phyloP scores from a whole-genome alignment of 2,888 invertebrate species.

The Amiota mariae region DNA sequence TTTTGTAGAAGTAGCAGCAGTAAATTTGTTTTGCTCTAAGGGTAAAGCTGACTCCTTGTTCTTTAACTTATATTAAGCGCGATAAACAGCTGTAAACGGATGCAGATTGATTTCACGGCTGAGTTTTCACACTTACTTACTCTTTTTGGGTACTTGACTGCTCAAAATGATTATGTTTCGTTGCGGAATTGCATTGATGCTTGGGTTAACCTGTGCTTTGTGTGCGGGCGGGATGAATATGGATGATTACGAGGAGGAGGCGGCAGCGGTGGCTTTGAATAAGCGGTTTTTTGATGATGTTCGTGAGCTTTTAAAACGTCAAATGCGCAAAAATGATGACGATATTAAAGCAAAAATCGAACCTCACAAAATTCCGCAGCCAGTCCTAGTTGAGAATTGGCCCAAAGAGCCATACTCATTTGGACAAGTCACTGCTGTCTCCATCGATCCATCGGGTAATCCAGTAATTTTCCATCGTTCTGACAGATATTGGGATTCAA shows the following conservation, averaged over 20 bases:
- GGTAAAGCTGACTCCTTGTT: no score
- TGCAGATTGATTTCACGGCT: no score
- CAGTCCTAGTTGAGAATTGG: conserved; percentile 80
- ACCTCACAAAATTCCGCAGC: conserved; percentile 46
- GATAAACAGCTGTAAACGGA: no score
- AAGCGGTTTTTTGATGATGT: conserved; percentile 76
- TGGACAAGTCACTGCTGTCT: conserved; percentile 89
- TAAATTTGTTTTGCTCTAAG: no score
- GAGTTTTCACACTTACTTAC: no score
- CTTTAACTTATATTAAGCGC: no score
- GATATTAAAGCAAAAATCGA: conserved; percentile 54
- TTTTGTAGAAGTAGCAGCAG: no score
- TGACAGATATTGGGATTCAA: conserved; percentile 74
- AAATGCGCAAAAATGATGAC: conserved; percentile 64
- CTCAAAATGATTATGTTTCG: no score
- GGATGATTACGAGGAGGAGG: conserved; percentile 44
- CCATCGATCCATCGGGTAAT: conserved; percentile 82
- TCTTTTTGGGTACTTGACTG: no score
- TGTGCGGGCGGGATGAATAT: conserved; percentile 46
- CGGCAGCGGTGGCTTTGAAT: conserved; percentile 57
- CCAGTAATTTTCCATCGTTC: conserved; percentile 90
- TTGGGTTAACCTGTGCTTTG: neutral
- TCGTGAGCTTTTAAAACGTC: conserved; percentile 74
- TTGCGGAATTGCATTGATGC: neutral
- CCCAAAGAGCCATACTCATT: conserved; percentile 76